Evolutionary conservation across 2,797 vertebrate species (phyloP).

Genomic region (Morelia viridis): DNA sequence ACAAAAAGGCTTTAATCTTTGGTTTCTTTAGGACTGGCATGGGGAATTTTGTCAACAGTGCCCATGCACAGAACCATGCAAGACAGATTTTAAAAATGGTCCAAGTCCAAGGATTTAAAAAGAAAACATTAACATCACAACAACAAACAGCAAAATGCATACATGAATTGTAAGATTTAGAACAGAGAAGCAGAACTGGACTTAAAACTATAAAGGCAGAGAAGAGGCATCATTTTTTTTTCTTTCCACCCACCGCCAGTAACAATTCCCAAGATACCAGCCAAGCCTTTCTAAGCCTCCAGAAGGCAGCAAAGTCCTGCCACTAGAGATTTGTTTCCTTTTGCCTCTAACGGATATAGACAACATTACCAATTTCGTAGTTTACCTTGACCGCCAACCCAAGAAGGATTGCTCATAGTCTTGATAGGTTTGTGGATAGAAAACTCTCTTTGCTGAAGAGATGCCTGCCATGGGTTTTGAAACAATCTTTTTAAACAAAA

Average conservation of each 20-base stretch:
- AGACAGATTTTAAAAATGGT: background rate
- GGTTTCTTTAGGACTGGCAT: background rate
- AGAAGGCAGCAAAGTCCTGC: background rate
- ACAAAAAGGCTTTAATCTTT: background rate
- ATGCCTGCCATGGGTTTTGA: constrained; percentile 24
- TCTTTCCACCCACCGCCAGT: background rate
- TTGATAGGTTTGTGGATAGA: constrained; percentile 41
- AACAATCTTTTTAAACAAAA: constrained; percentile 15
- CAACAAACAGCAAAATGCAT: too few species aligned
- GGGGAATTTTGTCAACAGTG: background rate
- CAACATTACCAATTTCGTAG: background rate
- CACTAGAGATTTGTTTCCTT: constrained; percentile 5
- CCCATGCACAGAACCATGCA: background rate
- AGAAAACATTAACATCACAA: too few species aligned
- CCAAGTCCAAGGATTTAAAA: too few species aligned
- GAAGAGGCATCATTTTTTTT: background rate
- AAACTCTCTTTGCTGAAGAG: constrained; percentile 39
- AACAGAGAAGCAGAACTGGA: too few species aligned
- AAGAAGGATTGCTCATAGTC: constrained; percentile 9
- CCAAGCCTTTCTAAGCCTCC: constrained; percentile 7
- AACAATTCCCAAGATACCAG: background rate
- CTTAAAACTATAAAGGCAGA: too few species aligned
- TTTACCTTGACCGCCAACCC: constrained; percentile 13
- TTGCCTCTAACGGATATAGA: background rate
- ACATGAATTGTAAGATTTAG: too few species aligned